Evolutionary conservation across 2,888 invertebrate genomes (phyloP), one percentile per base, ranked within the genome.

Genomic region (Cryptus viduatorius): DNA sequence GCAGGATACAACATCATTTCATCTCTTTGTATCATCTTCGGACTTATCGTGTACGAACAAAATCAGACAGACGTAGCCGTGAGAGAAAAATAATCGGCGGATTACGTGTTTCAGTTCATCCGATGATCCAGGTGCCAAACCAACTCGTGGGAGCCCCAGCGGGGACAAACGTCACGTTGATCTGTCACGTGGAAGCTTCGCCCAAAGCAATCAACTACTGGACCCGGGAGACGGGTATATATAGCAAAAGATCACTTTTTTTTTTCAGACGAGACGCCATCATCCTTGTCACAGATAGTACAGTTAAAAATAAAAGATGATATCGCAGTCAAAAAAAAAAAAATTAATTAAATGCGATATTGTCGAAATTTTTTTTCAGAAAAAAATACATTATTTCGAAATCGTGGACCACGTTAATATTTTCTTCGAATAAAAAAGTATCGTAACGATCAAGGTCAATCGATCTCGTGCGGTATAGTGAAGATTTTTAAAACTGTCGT

Each of bases 191-290:
- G 82, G 98, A 98, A 94, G 98, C 98, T 80, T 98, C 98, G 80
- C 98, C 98, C 50, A 98, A 98, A 94, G 97, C 98, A 92, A 98
- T 98, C 95, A 98, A 98, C 95, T 98, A 98, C 94, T 98, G 98
- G 98, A 98, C 97, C 85, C 96, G 97, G 92, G 98, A 97, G 94
- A 97, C 97, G 91, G 98, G 98, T 98, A 94, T 89, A 64, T 50
- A 69, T 59, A 48, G 53, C 46, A 56, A 67, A 78, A 65, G 44
- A 14, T 31, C 3, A 8, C 10, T 44, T 56, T 77, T 69, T 69
- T 7, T 64, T 48, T 29, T 19, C 5, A 29, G 29, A 59, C 31
- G n/a, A 61, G n/a, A 64, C 53, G 31, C 31, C 44, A 50, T 37
- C n/a, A 67, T 46, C 61, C 29, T 14, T 42, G 75, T 68, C 53